phyloP scores from a whole-genome alignment of 2,888 invertebrate genomes.

The Eucera pruinosa region DNA sequence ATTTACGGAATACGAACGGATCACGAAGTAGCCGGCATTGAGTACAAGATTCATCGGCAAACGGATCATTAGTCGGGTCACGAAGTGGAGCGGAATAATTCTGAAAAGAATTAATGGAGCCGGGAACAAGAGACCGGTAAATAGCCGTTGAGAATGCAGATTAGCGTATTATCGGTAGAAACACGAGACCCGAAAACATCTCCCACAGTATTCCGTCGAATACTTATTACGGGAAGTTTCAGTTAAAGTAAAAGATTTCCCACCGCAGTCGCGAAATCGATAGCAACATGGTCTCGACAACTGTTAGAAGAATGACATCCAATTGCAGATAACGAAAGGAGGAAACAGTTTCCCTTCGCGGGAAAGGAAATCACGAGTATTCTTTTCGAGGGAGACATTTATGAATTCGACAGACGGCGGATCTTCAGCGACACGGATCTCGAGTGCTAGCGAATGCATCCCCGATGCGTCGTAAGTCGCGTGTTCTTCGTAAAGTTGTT shows the following conservation, averaged over 20 bases:
- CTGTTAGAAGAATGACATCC: no score
- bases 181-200: neutral
- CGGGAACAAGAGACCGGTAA: neutral
- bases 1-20: constrained; percentile 7
- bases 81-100: neutral
- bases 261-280: neutral
- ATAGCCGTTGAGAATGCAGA: neutral
- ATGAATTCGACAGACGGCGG: neutral
- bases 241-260: neutral
- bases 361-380: no score
- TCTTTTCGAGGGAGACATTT: no score
- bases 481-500: constrained; percentile 13
- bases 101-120: neutral
- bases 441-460: constrained; percentile 20
- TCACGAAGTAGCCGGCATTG: neutral
- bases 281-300: neutral
- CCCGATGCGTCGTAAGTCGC: constrained; percentile 17
- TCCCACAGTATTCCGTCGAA: neutral
- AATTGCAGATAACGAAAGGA: no score
- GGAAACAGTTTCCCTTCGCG: no score
- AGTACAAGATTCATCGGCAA: neutral
- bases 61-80: neutral
- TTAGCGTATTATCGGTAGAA: constrained; percentile 12
- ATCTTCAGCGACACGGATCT: neutral
- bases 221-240: neutral